Evolutionary conservation across 2,113 vertebrate species (phyloP).

Genomic region (Chlorodrepanis virens): DNA sequence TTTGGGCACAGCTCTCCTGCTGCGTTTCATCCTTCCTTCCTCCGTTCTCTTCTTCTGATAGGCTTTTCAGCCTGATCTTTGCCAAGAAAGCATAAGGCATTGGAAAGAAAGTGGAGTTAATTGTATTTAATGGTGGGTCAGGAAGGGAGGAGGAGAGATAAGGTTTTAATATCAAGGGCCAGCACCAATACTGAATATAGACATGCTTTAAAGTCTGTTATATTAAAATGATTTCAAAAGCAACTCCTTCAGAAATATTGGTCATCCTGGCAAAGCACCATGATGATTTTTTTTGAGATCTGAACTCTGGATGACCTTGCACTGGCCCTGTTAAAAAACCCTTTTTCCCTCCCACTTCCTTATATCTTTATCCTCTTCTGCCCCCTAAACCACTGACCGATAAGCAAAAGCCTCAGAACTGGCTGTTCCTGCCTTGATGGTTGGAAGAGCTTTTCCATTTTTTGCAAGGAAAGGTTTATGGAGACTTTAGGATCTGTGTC

Average conservation of each 20-base stretch:
- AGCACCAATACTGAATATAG: not conserved
- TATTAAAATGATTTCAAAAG: not conserved
- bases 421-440: not conserved
- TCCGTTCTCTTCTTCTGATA: not conserved
- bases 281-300: not conserved
- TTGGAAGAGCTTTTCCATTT: not conserved
- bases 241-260: not conserved
- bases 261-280: not conserved
- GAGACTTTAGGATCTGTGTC: not conserved
- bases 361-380: not conserved
- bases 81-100: slow-evolving; percentile 22
- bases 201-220: not conserved
- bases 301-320: not conserved
- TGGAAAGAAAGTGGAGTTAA: slow-evolving; percentile 29
- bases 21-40: slow-evolving; percentile 22
- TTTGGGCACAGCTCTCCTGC: not conserved
- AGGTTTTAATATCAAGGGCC: not conserved
- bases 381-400: not conserved
- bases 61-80: not conserved
- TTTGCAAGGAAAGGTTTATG: not conserved
- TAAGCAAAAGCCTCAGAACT: not conserved
- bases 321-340: fast-evolving
- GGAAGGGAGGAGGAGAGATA: not conserved
- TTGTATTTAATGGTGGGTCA: not conserved
- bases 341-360: too few relatives aligned